Conservation (phyloP, 2,888 invertebrate genomes). For the Spialia ferax region DNA sequence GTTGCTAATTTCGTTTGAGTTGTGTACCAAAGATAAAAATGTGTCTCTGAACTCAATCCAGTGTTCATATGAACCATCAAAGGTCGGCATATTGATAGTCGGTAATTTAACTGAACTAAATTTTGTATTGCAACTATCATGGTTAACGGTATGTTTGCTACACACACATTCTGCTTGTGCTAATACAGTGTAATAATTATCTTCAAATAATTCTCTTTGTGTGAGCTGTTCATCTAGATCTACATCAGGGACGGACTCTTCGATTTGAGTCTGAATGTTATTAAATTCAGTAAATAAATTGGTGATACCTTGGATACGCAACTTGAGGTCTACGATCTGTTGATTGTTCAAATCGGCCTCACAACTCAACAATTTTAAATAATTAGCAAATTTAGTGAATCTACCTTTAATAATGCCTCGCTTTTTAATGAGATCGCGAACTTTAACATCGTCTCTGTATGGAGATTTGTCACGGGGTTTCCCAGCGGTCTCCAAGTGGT, state of each 20-base stretch:
- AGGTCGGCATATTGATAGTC: slow-evolving; percentile 42
- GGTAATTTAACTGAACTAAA: slow-evolving; percentile 40
- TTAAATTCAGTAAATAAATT: slow-evolving; percentile 27
- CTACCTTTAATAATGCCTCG: slow-evolving; percentile 29
- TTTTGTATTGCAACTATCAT: slow-evolving; percentile 9
- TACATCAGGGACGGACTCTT: slow-evolving; percentile 12
- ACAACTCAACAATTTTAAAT: slow-evolving; percentile 10
- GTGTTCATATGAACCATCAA: slow-evolving; percentile 45
- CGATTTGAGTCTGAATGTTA: slow-evolving; percentile 18
- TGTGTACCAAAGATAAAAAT: slow-evolving; percentile 39
- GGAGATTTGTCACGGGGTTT: slow-evolving; percentile 24
- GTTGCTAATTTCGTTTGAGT: slow-evolving; percentile 39
- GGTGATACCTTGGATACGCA: slow-evolving; percentile 23
- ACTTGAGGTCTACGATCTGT: slow-evolving; percentile 22
- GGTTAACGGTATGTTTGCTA: slow-evolving; percentile 20
- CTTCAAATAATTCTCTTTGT: slow-evolving; percentile 41
- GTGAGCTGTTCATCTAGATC: slow-evolving; percentile 30
- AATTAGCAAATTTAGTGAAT: slow-evolving; percentile 26
- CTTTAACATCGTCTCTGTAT: slow-evolving; percentile 2
- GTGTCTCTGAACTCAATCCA: slow-evolving; percentile 46
- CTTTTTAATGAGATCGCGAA: slow-evolving; percentile 24
- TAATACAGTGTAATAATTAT: slow-evolving; percentile 35
- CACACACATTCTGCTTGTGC: slow-evolving; percentile 34
- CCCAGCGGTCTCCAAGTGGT: not conserved
- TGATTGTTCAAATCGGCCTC: slow-evolving; percentile 5